phyloP scores from a whole-genome alignment of 2,113 vertebrate genomes.

The Colinus virginianus region DNA sequence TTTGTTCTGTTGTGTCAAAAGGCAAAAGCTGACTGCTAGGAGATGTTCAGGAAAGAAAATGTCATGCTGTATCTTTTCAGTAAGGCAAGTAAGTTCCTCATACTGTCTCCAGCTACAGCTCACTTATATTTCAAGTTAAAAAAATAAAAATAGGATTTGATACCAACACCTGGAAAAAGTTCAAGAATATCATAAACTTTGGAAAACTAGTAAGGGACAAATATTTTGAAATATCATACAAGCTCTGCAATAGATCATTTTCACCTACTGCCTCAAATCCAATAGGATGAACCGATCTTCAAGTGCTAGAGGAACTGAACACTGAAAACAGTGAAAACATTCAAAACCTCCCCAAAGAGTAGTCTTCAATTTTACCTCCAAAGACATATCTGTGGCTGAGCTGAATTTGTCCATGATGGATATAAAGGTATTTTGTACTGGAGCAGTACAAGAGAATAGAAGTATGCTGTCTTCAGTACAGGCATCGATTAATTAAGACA shows the following conservation, averaged over 20 bases:
- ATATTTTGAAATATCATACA: neutral
- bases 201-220: neutral
- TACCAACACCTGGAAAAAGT: neutral
- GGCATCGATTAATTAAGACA: neutral
- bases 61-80: neutral
- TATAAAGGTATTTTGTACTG: neutral
- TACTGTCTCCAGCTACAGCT: neutral
- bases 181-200: neutral
- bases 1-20: conserved; percentile 27
- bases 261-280: neutral
- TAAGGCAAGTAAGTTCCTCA: neutral
- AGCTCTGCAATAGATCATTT: neutral
- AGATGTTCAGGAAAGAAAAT: conserved; percentile 5
- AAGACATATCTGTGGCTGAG: neutral
- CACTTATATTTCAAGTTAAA: neutral
- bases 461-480: neutral
- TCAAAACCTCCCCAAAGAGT: neutral
- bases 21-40: neutral
- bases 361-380: neutral
- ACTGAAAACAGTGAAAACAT: neutral
- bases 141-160: neutral
- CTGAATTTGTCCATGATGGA: neutral
- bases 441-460: neutral
- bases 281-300: neutral
- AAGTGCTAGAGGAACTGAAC: neutral